Evolutionary conservation across 2,888 invertebrate genomes (phyloP).

Genomic region (Cerastis leucographa): DNA sequence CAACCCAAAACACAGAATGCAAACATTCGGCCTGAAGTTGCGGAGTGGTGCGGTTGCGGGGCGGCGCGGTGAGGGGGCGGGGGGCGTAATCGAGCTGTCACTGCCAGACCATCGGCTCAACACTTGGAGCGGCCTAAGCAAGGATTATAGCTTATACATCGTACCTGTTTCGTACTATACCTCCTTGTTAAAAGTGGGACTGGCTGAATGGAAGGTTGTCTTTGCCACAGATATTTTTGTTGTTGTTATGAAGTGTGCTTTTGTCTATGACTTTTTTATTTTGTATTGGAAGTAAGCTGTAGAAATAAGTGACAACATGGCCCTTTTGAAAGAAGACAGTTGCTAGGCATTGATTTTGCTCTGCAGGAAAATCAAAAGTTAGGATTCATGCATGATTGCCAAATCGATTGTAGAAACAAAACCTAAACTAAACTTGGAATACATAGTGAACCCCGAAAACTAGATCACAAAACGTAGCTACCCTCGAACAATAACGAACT

Average conservation of each 20-base stretch:
- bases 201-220: conserved; percentile 42
- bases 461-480: conserved; percentile 33
- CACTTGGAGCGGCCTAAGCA: conserved; percentile 70
- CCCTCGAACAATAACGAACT: conserved; percentile 29
- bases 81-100: conserved; percentile 75
- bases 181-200: conserved; percentile 46
- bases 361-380: background rate
- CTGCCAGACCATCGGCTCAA: conserved; percentile 70
- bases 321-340: background rate
- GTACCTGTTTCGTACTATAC: conserved; percentile 60
- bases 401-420: background rate
- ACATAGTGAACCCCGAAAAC: conserved; percentile 14
- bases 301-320: background rate
- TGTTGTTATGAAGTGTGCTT: background rate
- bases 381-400: accelerated
- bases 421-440: background rate
- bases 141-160: conserved; percentile 71
- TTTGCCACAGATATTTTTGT: conserved; percentile 4
- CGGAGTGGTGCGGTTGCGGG: conserved; percentile 55
- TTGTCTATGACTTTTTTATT: background rate
- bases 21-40: conserved; percentile 64
- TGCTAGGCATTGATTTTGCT: background rate
- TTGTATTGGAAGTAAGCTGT: background rate
- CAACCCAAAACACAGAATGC: conserved; percentile 60
- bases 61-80: conserved; percentile 25